phyloP scores from a whole-genome alignment of 2,888 invertebrate genomes.

The Drosophila mettleri region DNA sequence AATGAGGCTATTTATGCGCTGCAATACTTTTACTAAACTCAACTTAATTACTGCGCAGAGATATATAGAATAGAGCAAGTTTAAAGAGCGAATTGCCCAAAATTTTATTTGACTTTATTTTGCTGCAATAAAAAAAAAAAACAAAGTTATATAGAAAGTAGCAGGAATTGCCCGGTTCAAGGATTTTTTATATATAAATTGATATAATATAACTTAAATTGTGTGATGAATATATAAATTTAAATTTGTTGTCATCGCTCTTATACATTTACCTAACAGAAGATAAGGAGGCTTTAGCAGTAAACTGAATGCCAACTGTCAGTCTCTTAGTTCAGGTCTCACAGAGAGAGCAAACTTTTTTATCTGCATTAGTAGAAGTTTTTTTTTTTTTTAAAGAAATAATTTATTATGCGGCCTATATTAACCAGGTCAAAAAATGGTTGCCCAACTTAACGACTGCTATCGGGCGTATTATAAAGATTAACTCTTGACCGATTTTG shows the following conservation, averaged over 20 bases:
- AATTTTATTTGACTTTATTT: background rate
- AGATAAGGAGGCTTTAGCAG: background rate
- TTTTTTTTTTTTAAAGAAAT: background rate
- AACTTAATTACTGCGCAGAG: background rate
- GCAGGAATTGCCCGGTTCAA: background rate
- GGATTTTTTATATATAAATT: background rate
- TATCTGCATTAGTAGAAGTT: background rate
- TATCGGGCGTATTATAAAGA: constrained; percentile 22
- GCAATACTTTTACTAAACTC: background rate
- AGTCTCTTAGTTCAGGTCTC: background rate
- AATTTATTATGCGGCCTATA: background rate
- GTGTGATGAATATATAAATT: background rate
- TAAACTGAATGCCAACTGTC: background rate
- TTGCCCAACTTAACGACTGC: constrained; percentile 13
- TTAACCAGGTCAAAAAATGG: constrained; percentile 18
- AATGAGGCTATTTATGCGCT: background rate
- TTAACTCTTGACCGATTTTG: constrained; percentile 51
- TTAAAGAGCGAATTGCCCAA: too few relatives aligned
- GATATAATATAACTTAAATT: too few relatives aligned
- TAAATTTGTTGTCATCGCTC: background rate
- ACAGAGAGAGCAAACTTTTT: background rate
- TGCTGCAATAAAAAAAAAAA: background rate
- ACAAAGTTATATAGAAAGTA: background rate
- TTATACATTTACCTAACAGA: background rate
- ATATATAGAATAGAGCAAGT: background rate